phyloP scores from a whole-genome alignment of 2,888 invertebrate species.

The Miltochrista miniata region DNA sequence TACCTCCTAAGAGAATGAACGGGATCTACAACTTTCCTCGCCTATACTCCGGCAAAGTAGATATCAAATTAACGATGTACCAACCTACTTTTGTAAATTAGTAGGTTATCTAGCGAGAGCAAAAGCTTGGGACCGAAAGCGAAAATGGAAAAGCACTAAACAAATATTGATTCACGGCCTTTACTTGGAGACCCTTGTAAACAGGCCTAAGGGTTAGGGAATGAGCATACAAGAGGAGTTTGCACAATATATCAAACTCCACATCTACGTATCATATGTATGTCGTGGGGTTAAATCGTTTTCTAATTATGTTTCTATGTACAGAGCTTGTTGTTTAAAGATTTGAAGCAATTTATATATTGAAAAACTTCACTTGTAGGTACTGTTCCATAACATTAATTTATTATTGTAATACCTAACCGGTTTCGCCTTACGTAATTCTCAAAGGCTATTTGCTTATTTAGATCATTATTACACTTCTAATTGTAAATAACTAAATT shows the following conservation, averaged over 20 bases:
- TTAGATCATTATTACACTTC: no score
- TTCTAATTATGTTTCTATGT: slow-evolving; percentile 6
- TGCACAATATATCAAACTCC: slow-evolving; percentile 28
- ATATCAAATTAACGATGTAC: slow-evolving; percentile 8
- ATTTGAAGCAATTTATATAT: no score
- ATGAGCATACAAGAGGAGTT: slow-evolving; percentile 28
- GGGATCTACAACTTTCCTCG: no score
- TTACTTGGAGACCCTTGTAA: slow-evolving; percentile 52
- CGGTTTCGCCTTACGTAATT: no score
- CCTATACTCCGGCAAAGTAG: no score
- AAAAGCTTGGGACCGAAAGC: slow-evolving; percentile 52
- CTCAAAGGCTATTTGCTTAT: no score
- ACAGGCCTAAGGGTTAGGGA: slow-evolving; percentile 43
- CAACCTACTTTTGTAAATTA: slow-evolving; percentile 32
- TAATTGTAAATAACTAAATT: no score
- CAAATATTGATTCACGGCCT: slow-evolving; percentile 66
- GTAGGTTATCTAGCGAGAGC: slow-evolving; percentile 37
- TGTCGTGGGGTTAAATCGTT: slow-evolving; percentile 12
- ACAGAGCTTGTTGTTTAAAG: no score
- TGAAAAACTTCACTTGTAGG: no score
- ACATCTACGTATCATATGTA: not conserved
- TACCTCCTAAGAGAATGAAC: no score
- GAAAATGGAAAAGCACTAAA: slow-evolving; percentile 53
- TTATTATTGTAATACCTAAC: no score
- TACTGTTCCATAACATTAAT: no score